Evolutionary conservation across 2,113 vertebrate genomes (phyloP), one percentile per base, ranked within the genome.

Genomic region (Pseudolaguvia tuberculata): DNA sequence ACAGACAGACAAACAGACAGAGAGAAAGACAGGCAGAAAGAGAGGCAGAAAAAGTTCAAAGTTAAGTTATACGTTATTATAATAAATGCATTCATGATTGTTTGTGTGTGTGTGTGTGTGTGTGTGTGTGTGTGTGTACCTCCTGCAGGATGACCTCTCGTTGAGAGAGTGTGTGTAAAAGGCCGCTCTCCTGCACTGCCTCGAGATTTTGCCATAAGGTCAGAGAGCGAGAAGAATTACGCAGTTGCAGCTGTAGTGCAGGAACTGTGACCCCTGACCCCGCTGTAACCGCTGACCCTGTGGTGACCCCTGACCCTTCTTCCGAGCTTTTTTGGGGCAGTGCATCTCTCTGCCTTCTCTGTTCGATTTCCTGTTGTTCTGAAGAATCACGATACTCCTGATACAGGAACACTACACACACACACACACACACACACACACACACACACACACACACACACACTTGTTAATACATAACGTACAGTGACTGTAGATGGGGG

Each of bases 371-470:
- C 75, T 96, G 92, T 2, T 94, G 93, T 0, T 95, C 96, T 0
- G 96, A 94, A 29, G 94, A 96, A 79, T 96, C 95, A 48, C 96
- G 87, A 81, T 99, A 99, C 84, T 99, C 96, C 88, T 99, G 96
- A 85, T 99, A 99, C 68, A 99, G 86, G 84, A 97, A 91, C 29
- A 88, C 96, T 98, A 83, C 6, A 73, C 55, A 75, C 51, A 61
- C 53, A 58, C 50, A 62, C n/a, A 68, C 71, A 78, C 21, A 72
- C 23, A 65, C 62, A 70, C n/a, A 45, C 39, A 61, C 23, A 52
- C 52, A n/a, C n/a, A n/a, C n/a, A n/a, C n/a, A n/a, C n/a, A n/a
- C n/a, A n/a, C n/a, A n/a, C n/a, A n/a, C n/a, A n/a, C n/a, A n/a
- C n/a, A n/a, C n/a, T n/a, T n/a, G n/a, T n/a, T n/a, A 35, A 21